A percentile compares a stretch with the other conserved stretches of the same genome.
phyloP scores from a whole-genome alignment of 2,888 invertebrate genomes.

The Spodoptera littoralis region DNA sequence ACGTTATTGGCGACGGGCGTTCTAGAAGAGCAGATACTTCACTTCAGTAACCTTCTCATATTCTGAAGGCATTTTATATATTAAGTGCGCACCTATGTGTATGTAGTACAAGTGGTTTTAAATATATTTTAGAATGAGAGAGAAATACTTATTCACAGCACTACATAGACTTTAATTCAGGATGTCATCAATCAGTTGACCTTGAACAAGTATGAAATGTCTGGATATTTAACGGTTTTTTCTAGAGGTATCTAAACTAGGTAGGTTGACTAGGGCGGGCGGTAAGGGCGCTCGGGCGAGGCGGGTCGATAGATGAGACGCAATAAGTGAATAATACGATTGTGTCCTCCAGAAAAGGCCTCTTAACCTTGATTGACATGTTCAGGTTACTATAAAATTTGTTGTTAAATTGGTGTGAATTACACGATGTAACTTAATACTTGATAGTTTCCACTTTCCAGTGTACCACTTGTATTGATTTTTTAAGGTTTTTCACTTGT shows the following conservation, averaged over 20 bases:
- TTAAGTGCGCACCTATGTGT: no score
- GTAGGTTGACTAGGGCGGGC: constrained; percentile 14
- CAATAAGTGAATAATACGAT: constrained; percentile 38
- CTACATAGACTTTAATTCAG: no score
- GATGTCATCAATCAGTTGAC: no score
- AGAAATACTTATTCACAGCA: no score
- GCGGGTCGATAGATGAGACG: constrained; percentile 40
- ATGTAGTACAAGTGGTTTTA: no score
- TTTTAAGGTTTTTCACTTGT: no score
- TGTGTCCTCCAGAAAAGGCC: constrained; percentile 9
- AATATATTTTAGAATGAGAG: no score
- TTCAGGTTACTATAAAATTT: neutral
- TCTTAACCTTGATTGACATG: neutral
- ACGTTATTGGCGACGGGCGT: no score
- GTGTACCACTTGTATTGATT: no score
- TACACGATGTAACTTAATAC: neutral
- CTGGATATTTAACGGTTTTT: constrained; percentile 4
- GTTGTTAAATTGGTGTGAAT: neutral
- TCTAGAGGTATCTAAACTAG: neutral
- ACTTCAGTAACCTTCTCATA: no score
- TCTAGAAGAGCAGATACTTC: no score
- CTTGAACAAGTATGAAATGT: neutral
- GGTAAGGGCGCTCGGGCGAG: constrained; percentile 19
- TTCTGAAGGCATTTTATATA: no score
- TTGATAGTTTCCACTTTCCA: neutral